Evolutionary conservation across 2,888 invertebrate genomes (phyloP).

Genomic region (Parasteatoda lunata): DNA sequence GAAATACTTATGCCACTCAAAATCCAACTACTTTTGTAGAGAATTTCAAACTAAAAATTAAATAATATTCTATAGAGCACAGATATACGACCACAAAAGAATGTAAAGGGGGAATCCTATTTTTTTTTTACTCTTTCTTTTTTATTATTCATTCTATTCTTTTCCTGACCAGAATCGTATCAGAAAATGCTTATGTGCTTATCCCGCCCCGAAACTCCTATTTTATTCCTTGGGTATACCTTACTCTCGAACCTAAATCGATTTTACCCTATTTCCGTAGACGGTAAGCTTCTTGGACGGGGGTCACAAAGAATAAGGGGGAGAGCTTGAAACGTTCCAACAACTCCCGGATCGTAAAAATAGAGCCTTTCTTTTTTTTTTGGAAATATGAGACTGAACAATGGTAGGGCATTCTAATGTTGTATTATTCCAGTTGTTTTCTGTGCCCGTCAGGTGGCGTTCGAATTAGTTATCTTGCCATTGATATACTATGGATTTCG

Average conservation of each 20-base stretch:
- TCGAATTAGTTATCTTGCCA: conserved; percentile 36
- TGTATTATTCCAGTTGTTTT: conserved; percentile 40
- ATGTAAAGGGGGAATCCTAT: conserved; percentile 21
- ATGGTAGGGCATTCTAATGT: conserved; percentile 62
- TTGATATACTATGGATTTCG: not conserved
- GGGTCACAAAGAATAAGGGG: conserved; percentile 17
- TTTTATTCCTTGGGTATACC: conserved; percentile 35
- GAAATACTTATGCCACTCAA: conserved; percentile 24
- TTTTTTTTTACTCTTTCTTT: conserved; percentile 24
- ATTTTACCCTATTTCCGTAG: conserved; percentile 56
- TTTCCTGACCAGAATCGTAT: conserved; percentile 55
- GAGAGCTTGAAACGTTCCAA: conserved; percentile 14
- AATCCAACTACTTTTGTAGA: conserved; percentile 28
- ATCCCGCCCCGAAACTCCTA: conserved; percentile 21
- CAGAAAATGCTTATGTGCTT: conserved; percentile 64
- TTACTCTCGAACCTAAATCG: conserved; percentile 49
- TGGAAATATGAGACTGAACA: conserved; percentile 58
- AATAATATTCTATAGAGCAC: conserved; percentile 55
- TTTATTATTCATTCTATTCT: conserved; percentile 36
- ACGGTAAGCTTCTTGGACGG: conserved; percentile 48
- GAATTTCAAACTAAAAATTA: conserved; percentile 44
- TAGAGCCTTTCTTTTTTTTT: conserved; percentile 52
- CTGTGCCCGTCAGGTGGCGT: conserved; percentile 36
- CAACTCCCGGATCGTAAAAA: conserved; percentile 63
- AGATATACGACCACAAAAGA: conserved; percentile 44